Percentiles rank a stretch among this genome's conserved stretches.
phyloP scores from a whole-genome alignment of 1,140 invertebrate species.

The Lepidurus couesii region DNA sequence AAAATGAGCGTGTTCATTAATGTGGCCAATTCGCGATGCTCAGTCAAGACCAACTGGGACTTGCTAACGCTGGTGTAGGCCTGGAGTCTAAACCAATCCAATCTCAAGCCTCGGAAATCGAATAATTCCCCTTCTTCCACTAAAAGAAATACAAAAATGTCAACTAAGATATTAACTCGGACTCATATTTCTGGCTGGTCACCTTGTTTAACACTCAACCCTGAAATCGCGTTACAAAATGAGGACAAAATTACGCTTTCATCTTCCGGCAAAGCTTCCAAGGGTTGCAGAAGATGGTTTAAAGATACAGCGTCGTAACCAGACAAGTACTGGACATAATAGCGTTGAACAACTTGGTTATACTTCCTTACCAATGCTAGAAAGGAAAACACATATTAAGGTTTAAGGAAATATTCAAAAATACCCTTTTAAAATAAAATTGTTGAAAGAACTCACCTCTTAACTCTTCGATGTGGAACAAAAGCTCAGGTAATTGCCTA shows the following conservation, averaged over 20 bases:
- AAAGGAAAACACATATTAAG: conserved; percentile 35
- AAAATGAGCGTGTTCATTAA: conserved; percentile 94
- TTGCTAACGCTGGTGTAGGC: conserved; percentile 85
- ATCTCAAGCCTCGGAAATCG: conserved; percentile 86
- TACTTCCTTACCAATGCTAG: conserved; percentile 84
- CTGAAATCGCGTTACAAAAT: conserved; percentile 81
- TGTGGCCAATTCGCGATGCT: conserved; percentile 78
- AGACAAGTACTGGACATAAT: conserved; percentile 94
- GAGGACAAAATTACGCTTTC: conserved; percentile 91
- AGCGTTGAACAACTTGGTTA: conserved; percentile 93
- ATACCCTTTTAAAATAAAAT: conserved; percentile 71
- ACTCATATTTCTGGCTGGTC: conserved; percentile 28
- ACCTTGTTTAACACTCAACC: conserved; percentile 83
- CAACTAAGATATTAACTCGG: not conserved
- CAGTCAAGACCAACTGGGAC: conserved; percentile 72
- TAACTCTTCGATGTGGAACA: conserved; percentile 98
- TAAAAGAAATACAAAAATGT: conserved; percentile 10
- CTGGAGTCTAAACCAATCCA: conserved; percentile 97
- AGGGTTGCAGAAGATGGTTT: conserved; percentile 83
- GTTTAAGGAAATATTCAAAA: conserved; percentile 12
- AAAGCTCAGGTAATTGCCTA: conserved; percentile 88
- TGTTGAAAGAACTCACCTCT: conserved; percentile 90
- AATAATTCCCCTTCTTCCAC: conserved; percentile 94
- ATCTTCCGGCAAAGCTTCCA: conserved; percentile 76
- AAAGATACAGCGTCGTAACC: conserved; percentile 91